phyloP scores from a whole-genome alignment of 2,888 invertebrate genomes.

The Dinocampus coccinellae region DNA sequence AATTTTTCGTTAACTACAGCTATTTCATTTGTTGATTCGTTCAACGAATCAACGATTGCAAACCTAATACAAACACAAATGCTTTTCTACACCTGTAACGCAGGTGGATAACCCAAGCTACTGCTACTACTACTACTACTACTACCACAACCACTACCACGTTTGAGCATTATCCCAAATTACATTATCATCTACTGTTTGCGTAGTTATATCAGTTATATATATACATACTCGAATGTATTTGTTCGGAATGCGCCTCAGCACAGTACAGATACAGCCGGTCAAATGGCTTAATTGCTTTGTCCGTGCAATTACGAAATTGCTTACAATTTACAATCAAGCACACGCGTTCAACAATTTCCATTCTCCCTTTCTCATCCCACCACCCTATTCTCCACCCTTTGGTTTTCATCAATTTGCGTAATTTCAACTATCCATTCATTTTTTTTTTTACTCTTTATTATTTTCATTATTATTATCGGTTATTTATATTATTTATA shows the following conservation, averaged over 20 bases:
- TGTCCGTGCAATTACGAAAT: slow-evolving; percentile 65
- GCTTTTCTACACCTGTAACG: slow-evolving; percentile 29
- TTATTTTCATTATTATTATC: too few species aligned
- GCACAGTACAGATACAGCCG: slow-evolving; percentile 48
- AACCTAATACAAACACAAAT: slow-evolving; percentile 11
- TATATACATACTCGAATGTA: slow-evolving; percentile 50
- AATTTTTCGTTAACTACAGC: neutral
- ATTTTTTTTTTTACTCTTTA: neutral
- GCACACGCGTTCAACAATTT: slow-evolving; percentile 20
- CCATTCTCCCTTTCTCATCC: neutral
- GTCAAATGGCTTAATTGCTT: slow-evolving; percentile 65
- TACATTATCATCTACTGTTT: slow-evolving; percentile 60
- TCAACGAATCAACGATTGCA: slow-evolving; percentile 13
- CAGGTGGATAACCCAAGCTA: slow-evolving; percentile 33
- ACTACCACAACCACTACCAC: too few species aligned
- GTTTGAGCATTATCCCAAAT: slow-evolving; percentile 58
- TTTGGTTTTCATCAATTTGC: neutral
- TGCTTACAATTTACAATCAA: slow-evolving; percentile 66
- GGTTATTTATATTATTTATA: neutral
- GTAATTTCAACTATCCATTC: neutral
- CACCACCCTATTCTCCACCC: neutral
- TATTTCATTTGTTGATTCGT: neutral
- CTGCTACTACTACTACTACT: too few species aligned
- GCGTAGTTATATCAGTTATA: slow-evolving; percentile 55
- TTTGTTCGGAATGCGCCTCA: slow-evolving; percentile 47